Base-by-base conservation (phyloP, 1,140 invertebrate genomes). In the Maniola jurtina region DNA sequence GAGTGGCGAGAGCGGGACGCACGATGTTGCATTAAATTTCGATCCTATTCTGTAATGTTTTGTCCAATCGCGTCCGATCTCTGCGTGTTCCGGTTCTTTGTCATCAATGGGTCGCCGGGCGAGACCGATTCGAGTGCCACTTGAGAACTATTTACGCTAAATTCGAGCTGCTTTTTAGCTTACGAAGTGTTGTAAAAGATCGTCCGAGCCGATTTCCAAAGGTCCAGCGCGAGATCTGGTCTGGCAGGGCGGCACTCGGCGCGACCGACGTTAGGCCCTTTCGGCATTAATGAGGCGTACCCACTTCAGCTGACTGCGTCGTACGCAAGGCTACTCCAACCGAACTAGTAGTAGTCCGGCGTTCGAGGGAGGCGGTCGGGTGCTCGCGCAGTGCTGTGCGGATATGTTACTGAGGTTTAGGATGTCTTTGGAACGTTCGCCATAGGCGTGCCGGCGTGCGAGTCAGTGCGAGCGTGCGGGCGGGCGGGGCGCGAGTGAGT, bases 291-390 rank as follows among this genome's bases (percentile, higher is more conserved):
- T 87, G 86, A 89, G 84, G 79, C 81, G 80, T 74, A 80, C 84
- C 91, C 89, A 92, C 91, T 92, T 92, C 91, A 92, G 92, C 91
- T 92, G 92, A 92, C 91, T 92, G 88, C 86, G 87, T 90, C 81
- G 86, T 89, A 91, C 88, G 90, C 90, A 83, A 85, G 87, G 85
- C 88, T 89, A 89, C 89, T 85, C 83, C 72, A 81, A 79, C 79
- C 77, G 83, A 81, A 83, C 76, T 87, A 92, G 91, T 92, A 92
- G 90, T 89, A 89, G 87, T 80, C 85, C 80, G 85, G 83, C 83
- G 77, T 78, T 81, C 78, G 81, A 68, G 69, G 77, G 70, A 76
- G 78, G 65, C 76, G 86, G 84, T 81, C 79, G 89, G 80, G 74
- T 77, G 77, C 64, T 72, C 68, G 73, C 68, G 75, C 70, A 77